Percentiles rank a stretch among this genome's conserved stretches.
Conservation (phyloP, 2,888 invertebrate genomes). For the Parapristionchus giblindavisi region DNA sequence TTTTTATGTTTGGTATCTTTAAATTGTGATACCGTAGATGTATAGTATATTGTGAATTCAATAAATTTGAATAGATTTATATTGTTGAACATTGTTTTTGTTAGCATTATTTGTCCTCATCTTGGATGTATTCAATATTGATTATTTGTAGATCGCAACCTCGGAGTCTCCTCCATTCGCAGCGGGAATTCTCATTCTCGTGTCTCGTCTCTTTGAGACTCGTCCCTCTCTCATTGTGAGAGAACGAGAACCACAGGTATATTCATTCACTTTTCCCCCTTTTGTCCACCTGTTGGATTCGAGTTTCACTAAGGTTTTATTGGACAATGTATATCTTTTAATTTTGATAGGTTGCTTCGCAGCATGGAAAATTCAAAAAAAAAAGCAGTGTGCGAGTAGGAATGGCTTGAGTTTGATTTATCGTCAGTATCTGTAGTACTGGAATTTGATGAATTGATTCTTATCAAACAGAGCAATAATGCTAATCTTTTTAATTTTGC, state of each 20-base stretch:
- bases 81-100: too few species aligned
- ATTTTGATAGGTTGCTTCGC: neutral
- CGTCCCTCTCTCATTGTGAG: constrained; percentile 78
- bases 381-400: too few species aligned
- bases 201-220: constrained; percentile 52
- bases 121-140: neutral
- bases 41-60: neutral
- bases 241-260: constrained; percentile 49
- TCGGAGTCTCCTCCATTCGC: constrained; percentile 82
- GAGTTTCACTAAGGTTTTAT: neutral
- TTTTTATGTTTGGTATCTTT: neutral
- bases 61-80: too few species aligned
- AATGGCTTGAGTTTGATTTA: too few species aligned
- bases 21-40: neutral
- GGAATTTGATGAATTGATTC: too few species aligned
- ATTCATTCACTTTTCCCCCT: neutral
- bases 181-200: constrained; percentile 83
- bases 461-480: too few species aligned
- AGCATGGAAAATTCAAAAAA: too few species aligned
- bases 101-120: neutral
- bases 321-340: neutral
- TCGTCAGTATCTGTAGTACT: too few species aligned
- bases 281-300: neutral
- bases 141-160: constrained; percentile 41
- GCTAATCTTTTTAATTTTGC: too few species aligned